Percentiles rank a stretch among this genome's conserved stretches.
Conservation (phyloP, 2,888 invertebrate species). For the Drosophila mimica region DNA sequence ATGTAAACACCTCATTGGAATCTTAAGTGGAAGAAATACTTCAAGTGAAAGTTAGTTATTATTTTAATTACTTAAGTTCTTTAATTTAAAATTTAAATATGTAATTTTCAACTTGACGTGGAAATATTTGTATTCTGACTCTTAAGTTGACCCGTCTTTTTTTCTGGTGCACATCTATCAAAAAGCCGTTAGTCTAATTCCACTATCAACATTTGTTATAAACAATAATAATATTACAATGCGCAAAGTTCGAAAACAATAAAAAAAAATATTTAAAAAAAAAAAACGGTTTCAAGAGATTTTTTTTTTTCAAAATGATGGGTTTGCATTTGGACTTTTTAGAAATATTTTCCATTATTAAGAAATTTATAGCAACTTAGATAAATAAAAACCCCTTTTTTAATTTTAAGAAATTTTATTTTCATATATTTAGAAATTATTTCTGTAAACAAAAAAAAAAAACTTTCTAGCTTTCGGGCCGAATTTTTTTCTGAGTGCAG, state of each 20-base stretch:
- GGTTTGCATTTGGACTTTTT: background rate
- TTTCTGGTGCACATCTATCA: no score
- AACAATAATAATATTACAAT: background rate
- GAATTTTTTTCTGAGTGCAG: background rate
- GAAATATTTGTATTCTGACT: background rate
- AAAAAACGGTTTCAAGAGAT: background rate
- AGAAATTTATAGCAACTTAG: background rate
- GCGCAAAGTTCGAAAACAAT: no score
- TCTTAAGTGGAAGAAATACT: background rate
- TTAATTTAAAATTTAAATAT: background rate
- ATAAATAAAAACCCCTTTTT: fast-evolving
- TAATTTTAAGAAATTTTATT: background rate
- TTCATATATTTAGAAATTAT: background rate
- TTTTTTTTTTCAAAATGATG: background rate
- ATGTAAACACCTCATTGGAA: background rate
- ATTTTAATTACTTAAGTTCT: background rate
- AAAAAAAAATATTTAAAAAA: background rate
- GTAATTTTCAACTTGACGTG: background rate
- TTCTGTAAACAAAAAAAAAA: background rate
- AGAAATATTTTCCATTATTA: background rate
- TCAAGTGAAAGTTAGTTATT: background rate
- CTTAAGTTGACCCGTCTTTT: background rate
- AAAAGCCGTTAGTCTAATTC: no score
- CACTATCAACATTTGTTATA: no score
- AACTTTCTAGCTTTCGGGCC: background rate